Evolutionary conservation across 35 echinoderm and acorn worm genomes (phyloP).

Genomic region (Hemicentrotus pulcherrimus): DNA sequence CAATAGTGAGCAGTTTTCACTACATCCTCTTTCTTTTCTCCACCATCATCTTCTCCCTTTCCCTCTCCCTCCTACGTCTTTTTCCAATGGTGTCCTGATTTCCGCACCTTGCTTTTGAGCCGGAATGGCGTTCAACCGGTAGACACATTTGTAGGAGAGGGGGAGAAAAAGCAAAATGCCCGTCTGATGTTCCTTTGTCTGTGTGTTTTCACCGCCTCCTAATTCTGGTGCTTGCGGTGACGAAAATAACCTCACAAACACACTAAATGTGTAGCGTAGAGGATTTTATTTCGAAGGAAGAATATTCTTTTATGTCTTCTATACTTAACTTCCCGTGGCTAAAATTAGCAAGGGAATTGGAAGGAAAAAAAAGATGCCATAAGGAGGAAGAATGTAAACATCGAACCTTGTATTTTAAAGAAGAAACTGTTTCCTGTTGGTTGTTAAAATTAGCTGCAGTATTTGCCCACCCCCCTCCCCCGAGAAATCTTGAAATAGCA

Average conservation of each 20-base stretch:
- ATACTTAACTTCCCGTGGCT: not conserved
- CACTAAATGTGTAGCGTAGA: not conserved
- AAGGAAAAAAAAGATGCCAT: too few relatives aligned
- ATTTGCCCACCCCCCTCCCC: not conserved
- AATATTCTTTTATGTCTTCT: not conserved
- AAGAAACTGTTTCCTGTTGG: not conserved
- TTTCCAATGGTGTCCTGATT: not conserved
- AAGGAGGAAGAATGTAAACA: not conserved
- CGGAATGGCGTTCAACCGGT: not conserved
- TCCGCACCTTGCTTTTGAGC: not conserved
- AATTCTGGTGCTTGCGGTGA: not conserved
- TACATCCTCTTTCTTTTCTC: not conserved
- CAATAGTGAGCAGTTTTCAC: not conserved
- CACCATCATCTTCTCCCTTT: not conserved
- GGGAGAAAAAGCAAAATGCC: not conserved
- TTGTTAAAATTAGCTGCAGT: not conserved
- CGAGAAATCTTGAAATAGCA: not conserved
- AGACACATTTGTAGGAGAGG: not conserved
- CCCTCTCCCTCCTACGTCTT: not conserved
- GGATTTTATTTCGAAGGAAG: not conserved
- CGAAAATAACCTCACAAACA: not conserved
- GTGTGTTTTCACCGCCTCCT: not conserved
- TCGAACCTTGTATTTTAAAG: not conserved
- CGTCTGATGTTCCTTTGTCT: not conserved
- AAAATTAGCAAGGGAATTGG: not conserved